Evolutionary conservation across 2,888 invertebrate genomes (phyloP).

Genomic region (Polyommatus iphigenia): DNA sequence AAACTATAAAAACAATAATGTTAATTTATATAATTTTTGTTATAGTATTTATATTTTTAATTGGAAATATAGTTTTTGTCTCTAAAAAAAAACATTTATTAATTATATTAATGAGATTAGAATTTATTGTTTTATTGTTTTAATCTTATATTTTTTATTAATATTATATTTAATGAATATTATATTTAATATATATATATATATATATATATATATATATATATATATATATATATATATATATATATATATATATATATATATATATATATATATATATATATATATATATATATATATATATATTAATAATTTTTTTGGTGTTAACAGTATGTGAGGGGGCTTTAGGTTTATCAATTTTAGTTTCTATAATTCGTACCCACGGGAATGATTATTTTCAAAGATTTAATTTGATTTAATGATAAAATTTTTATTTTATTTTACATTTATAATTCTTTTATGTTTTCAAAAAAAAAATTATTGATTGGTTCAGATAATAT

Average conservation of each 20-base stretch:
- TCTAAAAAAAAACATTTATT: slow-evolving; percentile 81
- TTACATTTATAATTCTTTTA: slow-evolving; percentile 74
- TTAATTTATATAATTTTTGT: slow-evolving; percentile 56
- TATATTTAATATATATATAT: slow-evolving; percentile 76
- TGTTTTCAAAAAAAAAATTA: slow-evolving; percentile 74
- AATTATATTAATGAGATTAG: slow-evolving; percentile 80
- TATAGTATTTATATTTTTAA: slow-evolving; percentile 71
- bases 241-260: no score
- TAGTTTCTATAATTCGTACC: slow-evolving; percentile 81
- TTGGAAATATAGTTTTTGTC: slow-evolving; percentile 76
- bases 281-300: no score
- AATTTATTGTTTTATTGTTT: slow-evolving; percentile 82
- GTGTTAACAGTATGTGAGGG: slow-evolving; percentile 84
- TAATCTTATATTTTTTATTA: slow-evolving; percentile 77
- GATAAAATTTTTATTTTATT: slow-evolving; percentile 77
- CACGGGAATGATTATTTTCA: slow-evolving; percentile 84
- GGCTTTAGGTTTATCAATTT: slow-evolving; percentile 81
- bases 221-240: no score
- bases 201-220: no score
- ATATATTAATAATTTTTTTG: slow-evolving; percentile 82
- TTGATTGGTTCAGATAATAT: slow-evolving; percentile 76
- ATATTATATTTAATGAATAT: slow-evolving; percentile 68
- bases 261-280: no score
- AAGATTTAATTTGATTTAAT: slow-evolving; percentile 77
- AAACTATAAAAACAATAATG: slow-evolving; percentile 80